phyloP scores from a whole-genome alignment of 2,888 invertebrate genomes.

The Caenorhabditis becei region DNA sequence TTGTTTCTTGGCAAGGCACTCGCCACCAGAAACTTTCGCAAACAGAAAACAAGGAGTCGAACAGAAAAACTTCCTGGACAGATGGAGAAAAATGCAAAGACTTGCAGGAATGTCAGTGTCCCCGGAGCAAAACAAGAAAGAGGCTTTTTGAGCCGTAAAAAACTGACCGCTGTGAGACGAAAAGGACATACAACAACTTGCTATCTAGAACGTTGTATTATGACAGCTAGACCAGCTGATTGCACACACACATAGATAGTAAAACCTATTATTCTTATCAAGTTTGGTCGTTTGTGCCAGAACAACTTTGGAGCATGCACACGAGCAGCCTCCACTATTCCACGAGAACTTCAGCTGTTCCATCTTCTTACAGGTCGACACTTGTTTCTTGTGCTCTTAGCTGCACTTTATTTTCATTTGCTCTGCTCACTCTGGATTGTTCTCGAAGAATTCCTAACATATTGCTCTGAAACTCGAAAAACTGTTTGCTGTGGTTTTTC shows the following conservation, averaged over 20 bases:
- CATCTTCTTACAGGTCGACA: not conserved
- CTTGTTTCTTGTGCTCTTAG: not conserved
- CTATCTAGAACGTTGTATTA: not conserved
- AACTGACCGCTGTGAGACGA: too few species aligned
- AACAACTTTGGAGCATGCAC: not conserved
- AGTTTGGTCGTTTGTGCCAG: not conserved
- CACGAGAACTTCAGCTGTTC: not conserved
- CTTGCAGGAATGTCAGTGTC: not conserved
- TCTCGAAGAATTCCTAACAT: too few species aligned
- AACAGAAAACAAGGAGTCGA: not conserved
- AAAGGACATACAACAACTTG: not conserved
- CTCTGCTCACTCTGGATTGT: not conserved
- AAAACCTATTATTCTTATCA: not conserved
- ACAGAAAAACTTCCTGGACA: not conserved
- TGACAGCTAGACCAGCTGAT: not conserved
- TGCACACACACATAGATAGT: not conserved
- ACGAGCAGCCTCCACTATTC: not conserved
- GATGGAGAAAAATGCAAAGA: not conserved
- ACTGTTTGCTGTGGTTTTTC: not conserved
- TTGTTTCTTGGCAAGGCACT: not conserved
- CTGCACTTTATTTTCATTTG: not conserved
- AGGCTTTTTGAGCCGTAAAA: too few species aligned
- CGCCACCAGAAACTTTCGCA: not conserved
- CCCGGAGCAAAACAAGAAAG: too few species aligned
- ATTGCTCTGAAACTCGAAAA: too few species aligned